Percentiles rank a stretch among this genome's conserved stretches.
Conservation (phyloP, 2,888 invertebrate genomes). For the Tipula confusa region DNA sequence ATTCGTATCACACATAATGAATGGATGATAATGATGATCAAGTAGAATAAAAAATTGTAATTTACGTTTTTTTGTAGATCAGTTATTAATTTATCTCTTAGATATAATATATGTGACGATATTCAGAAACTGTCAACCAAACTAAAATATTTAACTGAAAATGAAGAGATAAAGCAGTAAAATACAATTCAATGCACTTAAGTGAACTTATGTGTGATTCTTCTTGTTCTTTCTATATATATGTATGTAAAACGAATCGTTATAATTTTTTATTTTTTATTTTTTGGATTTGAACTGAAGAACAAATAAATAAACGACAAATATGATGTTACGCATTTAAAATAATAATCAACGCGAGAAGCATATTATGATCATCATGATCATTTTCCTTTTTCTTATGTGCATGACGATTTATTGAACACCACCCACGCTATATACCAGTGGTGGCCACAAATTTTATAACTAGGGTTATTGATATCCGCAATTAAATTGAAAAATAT, state of each 20-base stretch:
- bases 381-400: conserved; percentile 9
- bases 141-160: not conserved
- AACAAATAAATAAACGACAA: conserved; percentile 20
- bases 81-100: not conserved
- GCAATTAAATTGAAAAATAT: no score
- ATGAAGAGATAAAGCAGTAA: not conserved
- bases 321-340: conserved; percentile 1
- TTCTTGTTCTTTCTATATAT: not conserved
- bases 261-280: no score
- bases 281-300: not conserved
- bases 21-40: not conserved
- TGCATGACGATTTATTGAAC: no score
- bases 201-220: conserved; percentile 20
- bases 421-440: no score
- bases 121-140: not conserved
- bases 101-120: not conserved
- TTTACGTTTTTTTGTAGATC: not conserved
- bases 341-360: not conserved
- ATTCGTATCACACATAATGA: not conserved
- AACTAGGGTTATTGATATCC: no score
- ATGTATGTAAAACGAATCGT: not conserved
- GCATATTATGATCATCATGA: not conserved
- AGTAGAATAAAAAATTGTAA: not conserved
- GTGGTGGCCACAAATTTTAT: no score
- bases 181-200: conserved; percentile 26